phyloP scores from a whole-genome alignment of 1,140 invertebrate species.

The Drosophila saltans region DNA sequence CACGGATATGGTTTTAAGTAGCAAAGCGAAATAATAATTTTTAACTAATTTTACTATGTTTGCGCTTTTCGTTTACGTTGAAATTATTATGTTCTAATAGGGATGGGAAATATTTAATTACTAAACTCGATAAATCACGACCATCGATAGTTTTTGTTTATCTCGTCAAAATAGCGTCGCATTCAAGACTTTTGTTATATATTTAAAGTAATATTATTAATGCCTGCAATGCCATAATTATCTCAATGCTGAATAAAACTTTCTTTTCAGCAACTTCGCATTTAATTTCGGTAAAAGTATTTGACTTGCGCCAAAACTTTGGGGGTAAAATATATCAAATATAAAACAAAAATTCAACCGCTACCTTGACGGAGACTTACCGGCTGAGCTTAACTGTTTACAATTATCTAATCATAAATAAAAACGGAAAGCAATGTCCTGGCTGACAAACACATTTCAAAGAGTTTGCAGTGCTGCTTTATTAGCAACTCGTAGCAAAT shows the following conservation, averaged over 20 bases:
- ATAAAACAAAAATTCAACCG: no score
- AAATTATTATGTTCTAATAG: constrained; percentile 7
- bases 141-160: not conserved
- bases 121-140: not conserved
- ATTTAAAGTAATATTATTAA: no score
- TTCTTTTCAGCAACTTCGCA: no score
- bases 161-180: no score
- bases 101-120: not conserved
- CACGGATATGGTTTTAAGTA: constrained; percentile 1
- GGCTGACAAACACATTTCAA: constrained; percentile 53
- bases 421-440: constrained; percentile 53
- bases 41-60: not conserved
- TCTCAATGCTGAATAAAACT: no score
- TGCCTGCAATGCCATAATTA: no score
- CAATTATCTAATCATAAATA: constrained; percentile 72
- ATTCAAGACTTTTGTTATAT: no score
- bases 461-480: constrained; percentile 38
- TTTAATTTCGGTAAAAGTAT: no score
- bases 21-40: not conserved
- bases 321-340: no score
- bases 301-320: no score
- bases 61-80: not conserved
- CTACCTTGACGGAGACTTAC: no score
- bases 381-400: constrained; percentile 40
- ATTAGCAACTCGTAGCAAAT: constrained; percentile 20